These are phyloP conservation scores for Bombus turneri DNA, from an alignment of 1,140 invertebrate species.

Conservation along the genomic window DNA sequence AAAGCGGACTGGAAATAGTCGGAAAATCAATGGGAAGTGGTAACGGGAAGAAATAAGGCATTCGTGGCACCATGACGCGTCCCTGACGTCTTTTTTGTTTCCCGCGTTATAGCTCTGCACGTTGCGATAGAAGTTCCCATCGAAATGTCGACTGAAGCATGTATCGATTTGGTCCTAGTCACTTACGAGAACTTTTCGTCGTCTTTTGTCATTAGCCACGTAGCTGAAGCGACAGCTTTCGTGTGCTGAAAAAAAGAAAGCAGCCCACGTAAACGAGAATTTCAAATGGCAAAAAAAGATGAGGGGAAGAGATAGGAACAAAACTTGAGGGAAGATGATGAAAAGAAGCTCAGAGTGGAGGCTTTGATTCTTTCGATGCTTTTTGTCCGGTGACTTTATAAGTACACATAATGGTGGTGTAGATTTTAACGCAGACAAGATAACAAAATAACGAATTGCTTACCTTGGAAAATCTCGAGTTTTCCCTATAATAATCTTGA, in stretches of 20 bases:
- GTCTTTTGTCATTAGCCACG: slow-evolving; percentile 30
- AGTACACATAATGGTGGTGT: background rate
- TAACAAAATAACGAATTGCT: background rate
- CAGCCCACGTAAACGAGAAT: no score
- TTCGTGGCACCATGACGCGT: background rate
- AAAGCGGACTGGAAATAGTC: slow-evolving; percentile 16
- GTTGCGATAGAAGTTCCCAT: no score
- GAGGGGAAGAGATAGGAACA: background rate
- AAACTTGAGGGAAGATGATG: background rate
- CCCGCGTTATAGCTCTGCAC: background rate
- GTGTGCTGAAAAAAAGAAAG: background rate
- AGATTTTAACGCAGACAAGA: background rate
- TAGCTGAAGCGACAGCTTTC: slow-evolving; percentile 5
- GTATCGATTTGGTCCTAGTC: slow-evolving; percentile 28
- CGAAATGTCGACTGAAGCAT: background rate
- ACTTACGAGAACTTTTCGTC: slow-evolving; percentile 31
- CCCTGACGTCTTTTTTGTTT: background rate
- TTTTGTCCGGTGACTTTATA: background rate
- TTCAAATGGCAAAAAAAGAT: no score
- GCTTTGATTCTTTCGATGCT: background rate
- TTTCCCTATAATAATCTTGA: background rate
- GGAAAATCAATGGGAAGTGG: slow-evolving; percentile 24
- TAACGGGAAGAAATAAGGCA: slow-evolving; percentile 35
- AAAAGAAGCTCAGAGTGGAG: background rate
- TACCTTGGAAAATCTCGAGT: background rate